Evolutionary conservation across 2,888 invertebrate species (phyloP), one percentile per base, ranked within the genome.

Genomic region (Poecilobothrus nobilitatus): DNA sequence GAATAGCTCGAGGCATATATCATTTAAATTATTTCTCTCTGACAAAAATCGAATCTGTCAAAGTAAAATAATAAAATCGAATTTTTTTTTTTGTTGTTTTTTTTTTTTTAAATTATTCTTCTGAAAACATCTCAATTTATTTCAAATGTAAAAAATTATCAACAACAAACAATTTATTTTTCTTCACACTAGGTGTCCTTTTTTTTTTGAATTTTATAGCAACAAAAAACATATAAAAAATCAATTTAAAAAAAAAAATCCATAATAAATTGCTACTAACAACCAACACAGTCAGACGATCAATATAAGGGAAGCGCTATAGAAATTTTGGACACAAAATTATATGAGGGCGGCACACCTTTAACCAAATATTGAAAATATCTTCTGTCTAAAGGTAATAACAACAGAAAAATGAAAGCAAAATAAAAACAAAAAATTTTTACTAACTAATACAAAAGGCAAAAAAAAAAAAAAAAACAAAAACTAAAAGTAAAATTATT

Each of bases 1-100:
- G 53, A 53, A 53, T 53, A 53, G n/a, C 15, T 53, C 53, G n/a
- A 53, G n/a, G 53, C 53, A n/a, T 53, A 53, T 53, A 53, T 53
- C 37, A 37, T 37, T 10, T 3, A 10, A 10, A 10, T 37, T 37
- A 37, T 53, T 53, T 53, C 15, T 18, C 18, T 53, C n/a, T 53
- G 6, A 18, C 15, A 53, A 18, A 53, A 53, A 10, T 37, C 12
- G 2, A 37, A 37, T 53, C n/a, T 53, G n/a, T 18, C 53, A 53
- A 53, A 53, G 3, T 12, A 41, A 41, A 41, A 41, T 5, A 41
- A n/a, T n/a, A n/a, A n/a, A n/a, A n/a, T n/a, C n/a, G 37, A 37
- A 37, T 8, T n/a, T n/a, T 37, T 37, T 10, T 8, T 8, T 37
- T 10, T 8, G 10, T 8, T 37, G 37, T 8, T 8, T 8, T 37